Evolutionary conservation across 2,888 invertebrate species (phyloP).

Genomic region (Fissipunctia ypsillon): DNA sequence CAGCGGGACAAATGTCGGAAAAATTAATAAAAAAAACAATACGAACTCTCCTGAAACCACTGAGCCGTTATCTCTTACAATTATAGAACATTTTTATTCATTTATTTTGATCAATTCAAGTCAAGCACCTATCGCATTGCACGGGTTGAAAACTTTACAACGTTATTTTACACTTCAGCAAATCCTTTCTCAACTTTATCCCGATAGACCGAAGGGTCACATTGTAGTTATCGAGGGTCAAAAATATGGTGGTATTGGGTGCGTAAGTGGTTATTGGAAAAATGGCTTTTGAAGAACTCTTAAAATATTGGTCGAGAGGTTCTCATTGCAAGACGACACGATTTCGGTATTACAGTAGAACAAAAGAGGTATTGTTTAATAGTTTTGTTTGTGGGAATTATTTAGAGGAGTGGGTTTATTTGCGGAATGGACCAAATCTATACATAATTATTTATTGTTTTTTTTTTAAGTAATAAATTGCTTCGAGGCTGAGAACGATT

Average conservation of each 20-base stretch:
- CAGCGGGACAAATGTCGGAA: slow-evolving; percentile 66
- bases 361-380: slow-evolving; percentile 69
- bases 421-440: slow-evolving; percentile 19
- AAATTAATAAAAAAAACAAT: slow-evolving; percentile 82
- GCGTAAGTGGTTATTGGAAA: slow-evolving; percentile 85
- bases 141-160: slow-evolving; percentile 69
- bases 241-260: slow-evolving; percentile 69
- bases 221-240: slow-evolving; percentile 28
- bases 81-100: slow-evolving; percentile 81
- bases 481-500: no score
- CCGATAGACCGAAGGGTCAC: slow-evolving; percentile 44
- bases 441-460: no score
- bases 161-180: slow-evolving; percentile 17
- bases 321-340: slow-evolving; percentile 72
- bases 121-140: slow-evolving; percentile 87
- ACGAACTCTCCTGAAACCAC: slow-evolving; percentile 81
- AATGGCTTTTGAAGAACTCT: slow-evolving; percentile 84
- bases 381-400: slow-evolving; percentile 71
- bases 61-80: slow-evolving; percentile 82
- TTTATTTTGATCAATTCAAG: slow-evolving; percentile 85
- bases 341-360: slow-evolving; percentile 80
- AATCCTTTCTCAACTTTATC: slow-evolving; percentile 60
- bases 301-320: slow-evolving; percentile 79
- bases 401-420: slow-evolving; percentile 52
- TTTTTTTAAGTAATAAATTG: no score